Conservation (phyloP, 2,113 vertebrate genomes). For the Tenebrosternarchus preto region DNA sequence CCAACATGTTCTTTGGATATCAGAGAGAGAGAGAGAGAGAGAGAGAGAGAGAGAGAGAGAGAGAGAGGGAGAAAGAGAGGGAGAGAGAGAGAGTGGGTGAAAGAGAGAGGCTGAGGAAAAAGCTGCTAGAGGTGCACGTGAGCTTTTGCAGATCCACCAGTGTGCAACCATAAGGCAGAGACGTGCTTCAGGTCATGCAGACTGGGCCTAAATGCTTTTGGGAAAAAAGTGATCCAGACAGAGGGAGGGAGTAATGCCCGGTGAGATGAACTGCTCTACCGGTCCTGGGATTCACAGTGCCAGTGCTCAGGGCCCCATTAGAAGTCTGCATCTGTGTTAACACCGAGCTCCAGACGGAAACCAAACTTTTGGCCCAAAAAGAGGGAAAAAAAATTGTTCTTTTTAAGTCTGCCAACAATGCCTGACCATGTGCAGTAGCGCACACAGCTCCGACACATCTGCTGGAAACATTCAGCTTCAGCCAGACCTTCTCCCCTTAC, state of each 20-base stretch:
- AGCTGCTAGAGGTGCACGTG: conserved; percentile 17
- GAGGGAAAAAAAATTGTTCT: background rate
- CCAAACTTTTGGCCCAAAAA: conserved; percentile 10
- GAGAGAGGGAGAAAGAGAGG: background rate
- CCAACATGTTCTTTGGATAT: background rate
- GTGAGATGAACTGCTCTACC: conserved; percentile 11
- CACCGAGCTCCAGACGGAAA: conserved; percentile 41
- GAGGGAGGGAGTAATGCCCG: conserved; percentile 19
- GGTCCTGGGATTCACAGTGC: conserved; percentile 29
- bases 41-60: background rate
- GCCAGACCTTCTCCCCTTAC: conserved; percentile 15
- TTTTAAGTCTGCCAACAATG: conserved; percentile 47
- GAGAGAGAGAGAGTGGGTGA: background rate
- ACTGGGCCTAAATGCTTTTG: conserved; percentile 34
- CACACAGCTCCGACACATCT: conserved; percentile 42
- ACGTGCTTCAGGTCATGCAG: background rate
- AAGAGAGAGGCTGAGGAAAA: background rate
- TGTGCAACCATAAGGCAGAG: conserved; percentile 31
- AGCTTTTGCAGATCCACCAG: conserved; percentile 5
- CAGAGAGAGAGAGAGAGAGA: background rate
- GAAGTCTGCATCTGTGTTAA: conserved; percentile 35
- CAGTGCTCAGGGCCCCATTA: conserved; percentile 29
- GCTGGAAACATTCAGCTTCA: conserved; percentile 41
- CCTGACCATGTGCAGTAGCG: conserved; percentile 44
- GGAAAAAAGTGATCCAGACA: conserved; percentile 30